A percentile compares a stretch with the other conserved stretches of the same genome.
Conservation (phyloP, 2,797 vertebrate species). For the Australoheros facetus region DNA sequence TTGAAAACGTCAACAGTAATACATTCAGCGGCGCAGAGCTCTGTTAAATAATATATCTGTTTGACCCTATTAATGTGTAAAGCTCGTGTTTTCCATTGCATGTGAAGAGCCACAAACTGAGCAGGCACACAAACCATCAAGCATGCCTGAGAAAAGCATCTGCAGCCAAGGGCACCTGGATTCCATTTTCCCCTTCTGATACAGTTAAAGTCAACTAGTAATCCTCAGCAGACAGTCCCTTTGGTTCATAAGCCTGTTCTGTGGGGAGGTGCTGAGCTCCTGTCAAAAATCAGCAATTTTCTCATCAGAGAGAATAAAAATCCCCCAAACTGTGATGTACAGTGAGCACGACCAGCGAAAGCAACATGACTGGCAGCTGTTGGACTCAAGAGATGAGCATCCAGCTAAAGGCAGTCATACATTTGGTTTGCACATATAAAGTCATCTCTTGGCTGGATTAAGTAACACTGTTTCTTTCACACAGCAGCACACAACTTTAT, state of each 20-base stretch:
- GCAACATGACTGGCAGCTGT: background rate
- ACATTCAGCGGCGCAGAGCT: background rate
- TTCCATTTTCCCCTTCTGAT: slow-evolving; percentile 8
- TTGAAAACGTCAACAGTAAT: slow-evolving; percentile 2
- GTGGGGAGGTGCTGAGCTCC: background rate
- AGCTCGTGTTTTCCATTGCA: slow-evolving; percentile 21
- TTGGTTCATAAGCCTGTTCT: slow-evolving; percentile 29
- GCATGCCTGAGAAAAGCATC: slow-evolving; percentile 1
- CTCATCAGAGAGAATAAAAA: fast-evolving
- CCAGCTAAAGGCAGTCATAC: background rate
- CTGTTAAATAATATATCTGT: slow-evolving; percentile 22
- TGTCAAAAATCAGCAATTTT: slow-evolving; percentile 10
- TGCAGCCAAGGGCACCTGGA: slow-evolving; percentile 20
- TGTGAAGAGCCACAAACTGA: slow-evolving; percentile 18
- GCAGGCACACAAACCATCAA: slow-evolving; percentile 32
- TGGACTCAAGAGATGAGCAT: background rate
- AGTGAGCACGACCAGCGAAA: slow-evolving; percentile 9
- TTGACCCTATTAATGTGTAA: background rate
- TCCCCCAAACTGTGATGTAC: slow-evolving; percentile 2
- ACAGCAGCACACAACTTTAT: background rate
- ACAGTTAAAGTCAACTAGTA: background rate
- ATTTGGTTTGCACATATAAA: background rate
- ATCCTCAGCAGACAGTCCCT: background rate
- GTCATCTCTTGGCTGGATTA: background rate
- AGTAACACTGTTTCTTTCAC: background rate